Conservation (phyloP, 2,113 vertebrate genomes). For the Cercopithecus mona region DNA sequence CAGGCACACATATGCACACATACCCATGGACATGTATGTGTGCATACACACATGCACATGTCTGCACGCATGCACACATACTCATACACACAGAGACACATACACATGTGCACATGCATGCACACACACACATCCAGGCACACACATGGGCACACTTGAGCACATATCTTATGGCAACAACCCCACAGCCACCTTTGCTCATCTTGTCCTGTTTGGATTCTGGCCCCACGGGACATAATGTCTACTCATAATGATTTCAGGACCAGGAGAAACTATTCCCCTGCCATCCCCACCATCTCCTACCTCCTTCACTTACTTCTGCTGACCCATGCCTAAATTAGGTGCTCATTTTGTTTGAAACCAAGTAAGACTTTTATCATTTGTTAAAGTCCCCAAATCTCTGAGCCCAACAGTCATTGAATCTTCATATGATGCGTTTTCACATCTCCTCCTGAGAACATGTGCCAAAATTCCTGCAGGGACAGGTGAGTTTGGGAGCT, state of each 20-base stretch:
- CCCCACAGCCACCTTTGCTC: not conserved
- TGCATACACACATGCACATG: not conserved
- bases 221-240: rapidly evolving
- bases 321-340: not conserved
- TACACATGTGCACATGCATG: not conserved
- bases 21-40: not conserved
- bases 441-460: not conserved
- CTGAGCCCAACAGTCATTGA: not conserved
- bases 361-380: not conserved
- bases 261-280: not conserved
- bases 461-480: not conserved
- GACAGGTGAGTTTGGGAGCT: not conserved
- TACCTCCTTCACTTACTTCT: not conserved
- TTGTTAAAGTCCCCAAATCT: not conserved
- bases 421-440: not conserved
- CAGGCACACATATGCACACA: not conserved
- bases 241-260: not conserved
- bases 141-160: not conserved
- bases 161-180: not conserved
- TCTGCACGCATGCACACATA: not conserved
- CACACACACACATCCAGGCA: not conserved
- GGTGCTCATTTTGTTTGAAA: not conserved
- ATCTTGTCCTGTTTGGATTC: not conserved
- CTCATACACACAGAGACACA: not conserved
- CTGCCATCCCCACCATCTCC: too few relatives aligned